These are phyloP conservation scores for Calyptomena viridis DNA, from an alignment of 2,113 vertebrate genomes.

Conservation along the genomic window DNA sequence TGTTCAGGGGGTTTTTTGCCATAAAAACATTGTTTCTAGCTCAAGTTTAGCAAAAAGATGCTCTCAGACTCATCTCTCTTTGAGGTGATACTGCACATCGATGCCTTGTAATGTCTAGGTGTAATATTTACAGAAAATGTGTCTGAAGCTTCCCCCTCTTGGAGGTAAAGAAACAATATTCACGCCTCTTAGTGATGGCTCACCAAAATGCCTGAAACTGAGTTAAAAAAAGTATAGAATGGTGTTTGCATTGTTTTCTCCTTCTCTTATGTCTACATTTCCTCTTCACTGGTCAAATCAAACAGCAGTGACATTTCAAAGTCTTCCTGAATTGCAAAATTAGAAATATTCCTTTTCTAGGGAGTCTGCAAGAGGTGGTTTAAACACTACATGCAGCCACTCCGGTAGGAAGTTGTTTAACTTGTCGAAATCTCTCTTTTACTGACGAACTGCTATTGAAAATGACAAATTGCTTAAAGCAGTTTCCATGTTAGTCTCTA, in stretches of 20 bases:
- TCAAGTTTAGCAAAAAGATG: not conserved
- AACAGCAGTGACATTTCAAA: slow-evolving; percentile 38
- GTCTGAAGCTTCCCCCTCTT: not conserved
- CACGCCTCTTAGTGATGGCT: not conserved
- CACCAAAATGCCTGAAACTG: not conserved
- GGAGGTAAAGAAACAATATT: not conserved
- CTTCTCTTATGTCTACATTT: not conserved
- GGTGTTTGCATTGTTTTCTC: not conserved
- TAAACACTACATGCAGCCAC: not conserved
- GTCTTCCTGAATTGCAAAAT: slow-evolving; percentile 18
- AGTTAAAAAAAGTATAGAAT: not conserved
- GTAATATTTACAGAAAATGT: not conserved
- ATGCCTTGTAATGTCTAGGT: not conserved
- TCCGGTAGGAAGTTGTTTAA: slow-evolving; percentile 34
- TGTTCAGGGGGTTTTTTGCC: not conserved
- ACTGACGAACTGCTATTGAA: slow-evolving; percentile 32
- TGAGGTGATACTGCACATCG: not conserved
- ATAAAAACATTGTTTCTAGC: not conserved
- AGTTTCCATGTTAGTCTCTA: slow-evolving; percentile 59
- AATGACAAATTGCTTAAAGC: slow-evolving; percentile 71
- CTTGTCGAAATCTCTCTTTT: slow-evolving; percentile 34
- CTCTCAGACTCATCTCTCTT: not conserved
- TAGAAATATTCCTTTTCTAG: not conserved
- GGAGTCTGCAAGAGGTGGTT: not conserved
- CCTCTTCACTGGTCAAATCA: slow-evolving; percentile 5